phyloP scores from a whole-genome alignment of 2,113 vertebrate species.

The Tragelaphus imberbis region DNA sequence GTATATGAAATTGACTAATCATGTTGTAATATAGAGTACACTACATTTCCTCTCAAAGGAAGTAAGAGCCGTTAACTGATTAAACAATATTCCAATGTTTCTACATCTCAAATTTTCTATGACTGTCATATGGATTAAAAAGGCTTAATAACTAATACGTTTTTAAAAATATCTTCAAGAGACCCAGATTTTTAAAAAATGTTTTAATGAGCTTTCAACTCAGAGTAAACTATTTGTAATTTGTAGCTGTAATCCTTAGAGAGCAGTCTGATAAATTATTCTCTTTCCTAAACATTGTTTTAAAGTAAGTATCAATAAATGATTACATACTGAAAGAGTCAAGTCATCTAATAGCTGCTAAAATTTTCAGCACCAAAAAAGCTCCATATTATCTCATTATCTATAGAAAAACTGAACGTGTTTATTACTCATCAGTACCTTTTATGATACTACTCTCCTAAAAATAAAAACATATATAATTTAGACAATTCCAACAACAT shows the following conservation, averaged over 20 bases:
- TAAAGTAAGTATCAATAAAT: not conserved
- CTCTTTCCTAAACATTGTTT: conserved; percentile 1
- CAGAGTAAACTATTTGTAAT: not conserved
- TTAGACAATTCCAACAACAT: not conserved
- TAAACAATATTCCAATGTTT: conserved; percentile 15
- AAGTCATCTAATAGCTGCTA: not conserved
- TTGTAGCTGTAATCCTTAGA: not conserved
- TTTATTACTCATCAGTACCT: not conserved
- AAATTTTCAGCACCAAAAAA: not conserved
- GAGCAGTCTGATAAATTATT: not conserved
- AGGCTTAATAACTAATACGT: not conserved
- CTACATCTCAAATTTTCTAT: not conserved
- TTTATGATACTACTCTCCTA: not conserved
- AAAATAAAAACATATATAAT: conserved; percentile 6
- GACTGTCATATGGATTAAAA: not conserved
- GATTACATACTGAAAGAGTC: not conserved
- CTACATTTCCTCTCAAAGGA: conserved; percentile 21
- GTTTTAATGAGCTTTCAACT: conserved; percentile 9
- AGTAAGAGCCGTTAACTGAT: not conserved
- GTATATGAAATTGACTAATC: not conserved
- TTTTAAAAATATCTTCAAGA: conserved; percentile 23
- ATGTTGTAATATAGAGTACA: not conserved
- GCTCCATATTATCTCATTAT: not conserved
- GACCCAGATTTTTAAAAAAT: not conserved
- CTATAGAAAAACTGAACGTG: not conserved